A percentile compares a stretch with the other conserved stretches of the same genome.
phyloP scores from a whole-genome alignment of 2,888 invertebrate species.

The Steinernema scapterisci region DNA sequence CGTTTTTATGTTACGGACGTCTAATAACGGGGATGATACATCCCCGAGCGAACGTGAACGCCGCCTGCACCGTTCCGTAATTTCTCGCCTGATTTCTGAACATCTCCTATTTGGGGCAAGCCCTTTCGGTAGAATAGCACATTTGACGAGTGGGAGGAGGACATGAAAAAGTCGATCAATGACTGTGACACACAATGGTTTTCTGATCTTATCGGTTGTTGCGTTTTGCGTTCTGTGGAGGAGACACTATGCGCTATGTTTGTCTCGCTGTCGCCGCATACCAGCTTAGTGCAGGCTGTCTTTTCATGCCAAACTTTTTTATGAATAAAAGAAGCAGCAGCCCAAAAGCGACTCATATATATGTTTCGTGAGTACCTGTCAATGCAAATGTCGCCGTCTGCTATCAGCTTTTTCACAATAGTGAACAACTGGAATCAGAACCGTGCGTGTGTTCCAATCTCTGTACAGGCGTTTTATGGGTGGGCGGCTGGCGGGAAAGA shows the following conservation, averaged over 20 bases:
- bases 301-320: too few relatives aligned
- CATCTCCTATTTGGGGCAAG: slow-evolving; percentile 18
- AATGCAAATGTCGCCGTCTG: too few relatives aligned
- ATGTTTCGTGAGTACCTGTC: too few relatives aligned
- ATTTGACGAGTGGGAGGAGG: background rate
- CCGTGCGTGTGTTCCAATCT: too few relatives aligned
- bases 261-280: too few relatives aligned
- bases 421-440: too few relatives aligned
- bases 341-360: too few relatives aligned
- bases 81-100: background rate
- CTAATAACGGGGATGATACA: too few relatives aligned
- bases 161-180: slow-evolving; percentile 30
- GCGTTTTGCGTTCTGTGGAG: slow-evolving; percentile 7
- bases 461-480: slow-evolving; percentile 12
- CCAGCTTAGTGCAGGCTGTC: too few relatives aligned
- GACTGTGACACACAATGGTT: slow-evolving; percentile 21
- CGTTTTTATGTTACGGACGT: too few relatives aligned
- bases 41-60: background rate
- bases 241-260: background rate
- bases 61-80: background rate
- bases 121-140: background rate
- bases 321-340: too few relatives aligned
- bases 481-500: slow-evolving; percentile 7
- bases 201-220: slow-evolving; percentile 29
- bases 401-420: too few relatives aligned